Evolutionary conservation across 2,888 invertebrate genomes (phyloP).

Genomic region (Malthinus seriepunctatus): DNA sequence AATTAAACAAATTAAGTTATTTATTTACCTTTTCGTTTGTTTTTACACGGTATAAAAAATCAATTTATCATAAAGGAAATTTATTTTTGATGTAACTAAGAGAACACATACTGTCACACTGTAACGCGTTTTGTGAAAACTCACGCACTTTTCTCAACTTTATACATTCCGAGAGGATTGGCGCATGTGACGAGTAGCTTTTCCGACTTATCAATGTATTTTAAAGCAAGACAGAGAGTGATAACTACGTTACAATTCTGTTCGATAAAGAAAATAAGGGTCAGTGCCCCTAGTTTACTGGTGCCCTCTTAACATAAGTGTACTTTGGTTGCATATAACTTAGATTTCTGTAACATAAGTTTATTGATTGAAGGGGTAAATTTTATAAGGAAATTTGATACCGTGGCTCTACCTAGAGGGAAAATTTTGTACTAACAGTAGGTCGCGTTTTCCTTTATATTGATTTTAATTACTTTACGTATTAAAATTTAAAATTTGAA

Average conservation of each 20-base stretch:
- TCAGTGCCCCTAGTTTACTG: slow-evolving; percentile 20
- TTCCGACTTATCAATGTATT: slow-evolving; percentile 1
- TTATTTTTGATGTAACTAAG: neutral
- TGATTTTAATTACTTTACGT: no score
- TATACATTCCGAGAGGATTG: slow-evolving; percentile 9
- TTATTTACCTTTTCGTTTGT: neutral
- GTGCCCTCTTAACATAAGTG: slow-evolving; percentile 11
- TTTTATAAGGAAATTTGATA: neutral
- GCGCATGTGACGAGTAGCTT: slow-evolving; percentile 12
- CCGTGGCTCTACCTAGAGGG: neutral
- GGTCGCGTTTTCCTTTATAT: no score
- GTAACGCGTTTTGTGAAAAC: slow-evolving; percentile 11
- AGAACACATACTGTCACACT: slow-evolving; percentile 14
- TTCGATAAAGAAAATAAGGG: slow-evolving; percentile 8
- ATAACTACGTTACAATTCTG: slow-evolving; percentile 8
- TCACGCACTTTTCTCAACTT: slow-evolving; percentile 19
- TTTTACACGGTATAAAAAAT: neutral
- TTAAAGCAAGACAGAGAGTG: slow-evolving; percentile 5
- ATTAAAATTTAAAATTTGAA: no score
- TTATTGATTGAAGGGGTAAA: slow-evolving; percentile 6
- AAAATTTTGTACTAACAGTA: neutral
- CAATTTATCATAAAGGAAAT: neutral
- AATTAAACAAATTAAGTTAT: neutral
- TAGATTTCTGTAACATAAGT: slow-evolving; percentile 8
- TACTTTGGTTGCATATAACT: slow-evolving; percentile 15